These are phyloP conservation scores for Spizaetus ornatus DNA, from an alignment of 2,113 vertebrate species.

Conservation along the genomic window DNA sequence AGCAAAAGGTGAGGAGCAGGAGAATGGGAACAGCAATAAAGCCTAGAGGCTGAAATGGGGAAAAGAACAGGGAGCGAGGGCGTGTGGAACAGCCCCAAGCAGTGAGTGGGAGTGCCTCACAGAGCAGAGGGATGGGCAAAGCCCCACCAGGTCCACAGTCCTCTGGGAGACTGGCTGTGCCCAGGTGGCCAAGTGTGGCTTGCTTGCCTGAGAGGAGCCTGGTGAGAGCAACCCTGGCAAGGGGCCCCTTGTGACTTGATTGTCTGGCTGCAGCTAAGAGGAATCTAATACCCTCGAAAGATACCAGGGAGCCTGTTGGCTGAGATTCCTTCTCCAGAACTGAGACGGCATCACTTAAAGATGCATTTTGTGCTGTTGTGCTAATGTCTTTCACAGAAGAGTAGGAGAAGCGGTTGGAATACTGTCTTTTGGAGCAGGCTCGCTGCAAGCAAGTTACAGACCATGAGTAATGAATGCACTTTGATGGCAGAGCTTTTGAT, in stretches of 20 bases:
- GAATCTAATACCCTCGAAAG: neutral
- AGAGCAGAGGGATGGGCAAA: neutral
- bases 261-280: neutral
- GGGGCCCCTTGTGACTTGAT: neutral
- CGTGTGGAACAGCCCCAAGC: neutral
- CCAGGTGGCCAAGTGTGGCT: neutral
- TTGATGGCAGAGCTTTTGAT: slow-evolving; percentile 4
- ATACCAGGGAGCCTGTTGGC: neutral
- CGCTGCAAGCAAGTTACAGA: neutral
- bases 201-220: neutral
- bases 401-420: neutral
- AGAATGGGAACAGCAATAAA: neutral
- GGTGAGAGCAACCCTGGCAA: neutral
- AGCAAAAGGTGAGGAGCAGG: neutral
- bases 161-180: neutral
- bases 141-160: neutral
- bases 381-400: neutral
- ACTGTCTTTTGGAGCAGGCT: neutral
- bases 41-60: neutral
- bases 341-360: neutral
- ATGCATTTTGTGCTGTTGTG: neutral
- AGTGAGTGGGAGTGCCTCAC: neutral
- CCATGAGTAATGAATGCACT: slow-evolving; percentile 2
- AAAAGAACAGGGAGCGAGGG: neutral
- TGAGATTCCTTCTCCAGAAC: neutral